Conservation (phyloP, 2,113 vertebrate species). For the Elaphurus davidianus region DNA sequence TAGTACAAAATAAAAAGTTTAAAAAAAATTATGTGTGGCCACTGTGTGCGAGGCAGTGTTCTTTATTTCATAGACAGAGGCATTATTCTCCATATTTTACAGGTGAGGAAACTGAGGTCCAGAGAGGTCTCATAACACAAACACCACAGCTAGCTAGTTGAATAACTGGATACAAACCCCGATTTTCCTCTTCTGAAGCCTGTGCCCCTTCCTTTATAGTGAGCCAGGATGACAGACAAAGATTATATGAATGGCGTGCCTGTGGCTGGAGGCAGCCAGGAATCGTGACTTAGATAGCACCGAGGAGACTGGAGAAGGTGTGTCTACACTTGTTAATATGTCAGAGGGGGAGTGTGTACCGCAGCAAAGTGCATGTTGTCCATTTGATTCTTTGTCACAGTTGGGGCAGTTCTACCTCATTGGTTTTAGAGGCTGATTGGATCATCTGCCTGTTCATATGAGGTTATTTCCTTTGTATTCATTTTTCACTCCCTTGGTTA, state of each 20-base stretch:
- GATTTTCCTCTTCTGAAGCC: background rate
- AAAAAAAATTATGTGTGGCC: background rate
- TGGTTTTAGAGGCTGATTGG: slow-evolving; percentile 43
- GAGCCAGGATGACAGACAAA: background rate
- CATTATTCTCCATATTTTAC: background rate
- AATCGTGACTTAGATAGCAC: background rate
- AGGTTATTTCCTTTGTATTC: slow-evolving; percentile 47
- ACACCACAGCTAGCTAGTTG: background rate
- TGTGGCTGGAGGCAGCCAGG: background rate
- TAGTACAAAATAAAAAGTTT: background rate
- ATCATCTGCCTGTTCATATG: slow-evolving; percentile 37
- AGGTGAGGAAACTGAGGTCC: background rate
- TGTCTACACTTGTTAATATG: slow-evolving; percentile 17
- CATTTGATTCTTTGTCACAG: slow-evolving; percentile 17
- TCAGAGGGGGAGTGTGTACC: background rate
- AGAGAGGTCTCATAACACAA: background rate
- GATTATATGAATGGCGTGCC: background rate
- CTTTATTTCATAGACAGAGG: background rate
- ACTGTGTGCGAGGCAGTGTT: background rate
- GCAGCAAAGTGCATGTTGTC: background rate
- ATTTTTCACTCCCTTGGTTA: slow-evolving; percentile 30
- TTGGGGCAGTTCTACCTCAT: slow-evolving; percentile 15
- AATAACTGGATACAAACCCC: background rate
- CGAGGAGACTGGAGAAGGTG: background rate
- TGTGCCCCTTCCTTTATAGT: background rate